These are phyloP conservation scores for Bursaphelenchus mucronatus DNA, from an alignment of 1,140 invertebrate genomes.

Conservation along the genomic window DNA sequence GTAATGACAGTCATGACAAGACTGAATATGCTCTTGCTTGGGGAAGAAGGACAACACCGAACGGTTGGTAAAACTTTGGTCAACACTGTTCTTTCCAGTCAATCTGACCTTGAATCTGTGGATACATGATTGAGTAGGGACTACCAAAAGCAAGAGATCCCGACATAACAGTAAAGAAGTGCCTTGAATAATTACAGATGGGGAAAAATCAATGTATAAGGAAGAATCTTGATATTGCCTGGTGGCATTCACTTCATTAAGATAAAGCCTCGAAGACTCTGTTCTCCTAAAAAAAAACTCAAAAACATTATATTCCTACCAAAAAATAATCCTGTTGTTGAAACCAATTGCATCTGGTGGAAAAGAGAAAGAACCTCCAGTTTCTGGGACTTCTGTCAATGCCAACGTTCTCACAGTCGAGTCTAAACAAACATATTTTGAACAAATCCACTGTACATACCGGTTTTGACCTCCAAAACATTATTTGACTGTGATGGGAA, in stretches of 20 bases:
- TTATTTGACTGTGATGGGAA: slow-evolving; percentile 2
- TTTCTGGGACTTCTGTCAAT: slow-evolving; percentile 17
- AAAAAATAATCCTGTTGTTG: slow-evolving; percentile 15
- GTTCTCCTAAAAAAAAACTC: slow-evolving; percentile 17
- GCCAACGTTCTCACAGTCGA: slow-evolving; percentile 10
- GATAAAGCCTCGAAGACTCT: slow-evolving; percentile 14
- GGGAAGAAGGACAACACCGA: slow-evolving; percentile 19
- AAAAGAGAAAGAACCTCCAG: slow-evolving; percentile 16
- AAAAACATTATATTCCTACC: slow-evolving; percentile 2
- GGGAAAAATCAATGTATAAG: slow-evolving; percentile 9
- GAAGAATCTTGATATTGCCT: neutral
- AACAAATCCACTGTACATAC: slow-evolving; percentile 1
- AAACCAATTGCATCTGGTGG: slow-evolving; percentile 12
- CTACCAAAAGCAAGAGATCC: slow-evolving; percentile 1
- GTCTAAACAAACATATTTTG: slow-evolving; percentile 14
- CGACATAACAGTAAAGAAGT: slow-evolving; percentile 4
- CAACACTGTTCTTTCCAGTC: neutral
- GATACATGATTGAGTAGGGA: slow-evolving; percentile 10
- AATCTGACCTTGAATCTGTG: slow-evolving; percentile 5
- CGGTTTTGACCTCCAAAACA: slow-evolving; percentile 12
- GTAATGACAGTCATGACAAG: slow-evolving; percentile 5
- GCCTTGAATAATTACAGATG: slow-evolving; percentile 5
- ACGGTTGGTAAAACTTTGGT: neutral
- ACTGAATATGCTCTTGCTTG: neutral
- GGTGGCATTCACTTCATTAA: slow-evolving; percentile 14